Conservation (phyloP, 2,888 invertebrate species). For the Synanthedon formicaeformis region DNA sequence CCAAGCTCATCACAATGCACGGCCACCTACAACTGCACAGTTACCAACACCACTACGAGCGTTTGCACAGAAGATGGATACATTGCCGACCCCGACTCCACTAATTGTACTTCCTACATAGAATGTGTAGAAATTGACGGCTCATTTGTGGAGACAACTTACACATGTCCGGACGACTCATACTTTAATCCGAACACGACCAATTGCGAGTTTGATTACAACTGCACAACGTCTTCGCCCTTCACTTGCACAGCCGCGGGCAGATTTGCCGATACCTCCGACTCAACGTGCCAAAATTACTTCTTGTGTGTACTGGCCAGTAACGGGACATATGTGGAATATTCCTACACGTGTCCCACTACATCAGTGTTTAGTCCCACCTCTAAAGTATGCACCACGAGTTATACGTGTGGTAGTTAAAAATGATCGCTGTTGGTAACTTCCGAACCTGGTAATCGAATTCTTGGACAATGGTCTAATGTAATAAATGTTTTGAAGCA, state of each 20-base stretch:
- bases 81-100: constrained; percentile 33
- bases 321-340: constrained; percentile 30
- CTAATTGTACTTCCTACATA: constrained; percentile 42
- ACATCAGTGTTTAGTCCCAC: constrained; percentile 50
- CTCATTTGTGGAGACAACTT: constrained; percentile 27
- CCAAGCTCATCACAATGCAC: constrained; percentile 38
- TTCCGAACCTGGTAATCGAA: too few species aligned
- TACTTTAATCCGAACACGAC: constrained; percentile 43
- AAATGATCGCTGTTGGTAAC: not conserved
- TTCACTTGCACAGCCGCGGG: constrained; percentile 46
- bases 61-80: constrained; percentile 41
- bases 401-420: constrained; percentile 36
- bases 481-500: too few species aligned
- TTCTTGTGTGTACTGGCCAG: constrained; percentile 37
- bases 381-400: constrained; percentile 37
- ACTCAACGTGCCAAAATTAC: constrained; percentile 48
- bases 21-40: constrained; percentile 35
- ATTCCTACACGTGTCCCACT: constrained; percentile 47
- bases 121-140: constrained; percentile 38
- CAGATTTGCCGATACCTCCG: constrained; percentile 42
- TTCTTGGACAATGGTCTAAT: too few species aligned
- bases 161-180: constrained; percentile 35
- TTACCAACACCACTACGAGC: constrained; percentile 17
- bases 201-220: constrained; percentile 39
- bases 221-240: constrained; percentile 19